Evolutionary conservation across 2,797 vertebrate genomes (phyloP).

Genomic region (Rhyacichthys aspro): DNA sequence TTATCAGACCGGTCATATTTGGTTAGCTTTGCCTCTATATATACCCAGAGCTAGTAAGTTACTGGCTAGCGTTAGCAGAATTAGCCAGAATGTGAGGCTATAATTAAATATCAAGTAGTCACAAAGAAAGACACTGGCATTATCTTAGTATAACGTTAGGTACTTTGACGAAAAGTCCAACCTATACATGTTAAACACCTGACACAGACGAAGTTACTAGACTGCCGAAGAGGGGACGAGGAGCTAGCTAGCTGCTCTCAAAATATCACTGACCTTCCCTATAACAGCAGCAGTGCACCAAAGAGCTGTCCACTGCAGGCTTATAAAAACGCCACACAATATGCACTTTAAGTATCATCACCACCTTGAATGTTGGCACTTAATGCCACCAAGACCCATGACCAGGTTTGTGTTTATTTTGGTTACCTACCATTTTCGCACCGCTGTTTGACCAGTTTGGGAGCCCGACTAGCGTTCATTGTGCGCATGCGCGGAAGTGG

Average conservation of each 20-base stretch:
- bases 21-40: slow-evolving; percentile 45
- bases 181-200: slow-evolving; percentile 23
- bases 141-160: not conserved
- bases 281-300: slow-evolving; percentile 59
- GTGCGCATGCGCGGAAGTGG: slow-evolving; percentile 79
- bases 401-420: slow-evolving; percentile 77
- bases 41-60: slow-evolving; percentile 54
- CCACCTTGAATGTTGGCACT: slow-evolving; percentile 14
- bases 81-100: slow-evolving; percentile 47
- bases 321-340: slow-evolving; percentile 35
- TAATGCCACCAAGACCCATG: slow-evolving; percentile 30
- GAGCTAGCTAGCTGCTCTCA: slow-evolving; percentile 80
- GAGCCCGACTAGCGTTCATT: slow-evolving; percentile 76
- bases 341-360: slow-evolving; percentile 19
- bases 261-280: slow-evolving; percentile 88
- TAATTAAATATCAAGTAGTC: slow-evolving; percentile 13
- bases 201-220: slow-evolving; percentile 60
- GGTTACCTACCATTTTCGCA: slow-evolving; percentile 94
- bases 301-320: slow-evolving; percentile 49
- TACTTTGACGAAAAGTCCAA: slow-evolving; percentile 16
- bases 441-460: slow-evolving; percentile 88
- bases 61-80: slow-evolving; percentile 65
- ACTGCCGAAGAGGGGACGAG: slow-evolving; percentile 80
- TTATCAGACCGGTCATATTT: slow-evolving; percentile 18
- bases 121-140: slow-evolving; percentile 24